Conservation (phyloP, 2,797 vertebrate species). For the Gadopsis bispinosus region DNA sequence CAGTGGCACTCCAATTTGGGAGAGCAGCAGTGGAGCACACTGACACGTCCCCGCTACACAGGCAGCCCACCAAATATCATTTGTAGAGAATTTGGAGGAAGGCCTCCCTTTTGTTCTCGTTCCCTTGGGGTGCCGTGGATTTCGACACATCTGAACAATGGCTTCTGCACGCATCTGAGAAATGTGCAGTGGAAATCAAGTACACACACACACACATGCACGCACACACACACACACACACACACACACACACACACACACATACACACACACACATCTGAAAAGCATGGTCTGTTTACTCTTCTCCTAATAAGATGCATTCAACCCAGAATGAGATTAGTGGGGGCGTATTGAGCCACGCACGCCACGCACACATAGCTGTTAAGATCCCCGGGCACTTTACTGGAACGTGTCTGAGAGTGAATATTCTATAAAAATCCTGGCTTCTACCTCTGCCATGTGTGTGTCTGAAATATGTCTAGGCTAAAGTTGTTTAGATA, state of each 20-base stretch:
- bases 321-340: slow-evolving; percentile 56
- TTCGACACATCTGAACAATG: slow-evolving; percentile 45
- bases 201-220: not conserved
- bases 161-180: slow-evolving; percentile 31
- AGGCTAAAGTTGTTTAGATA: not conserved
- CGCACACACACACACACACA: not conserved
- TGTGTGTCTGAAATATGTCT: slow-evolving; percentile 15
- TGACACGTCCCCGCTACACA: slow-evolving; percentile 7
- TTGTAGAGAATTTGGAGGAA: slow-evolving; percentile 56
- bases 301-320: slow-evolving; percentile 60
- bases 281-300: slow-evolving; percentile 44
- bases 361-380: slow-evolving; percentile 41
- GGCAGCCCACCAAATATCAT: slow-evolving; percentile 7
- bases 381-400: slow-evolving; percentile 58
- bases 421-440: slow-evolving; percentile 40
- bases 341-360: not conserved
- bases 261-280: not conserved
- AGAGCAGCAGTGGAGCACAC: slow-evolving; percentile 38
- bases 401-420: slow-evolving; percentile 41
- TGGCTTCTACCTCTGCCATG: not conserved
- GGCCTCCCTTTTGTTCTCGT: slow-evolving; percentile 33
- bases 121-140: slow-evolving; percentile 16
- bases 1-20: slow-evolving; percentile 51
- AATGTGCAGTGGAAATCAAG: slow-evolving; percentile 14
- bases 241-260: not conserved